Evolutionary conservation across 2,888 invertebrate genomes (phyloP).

Genomic region (Chrysotoxum bicinctum): DNA sequence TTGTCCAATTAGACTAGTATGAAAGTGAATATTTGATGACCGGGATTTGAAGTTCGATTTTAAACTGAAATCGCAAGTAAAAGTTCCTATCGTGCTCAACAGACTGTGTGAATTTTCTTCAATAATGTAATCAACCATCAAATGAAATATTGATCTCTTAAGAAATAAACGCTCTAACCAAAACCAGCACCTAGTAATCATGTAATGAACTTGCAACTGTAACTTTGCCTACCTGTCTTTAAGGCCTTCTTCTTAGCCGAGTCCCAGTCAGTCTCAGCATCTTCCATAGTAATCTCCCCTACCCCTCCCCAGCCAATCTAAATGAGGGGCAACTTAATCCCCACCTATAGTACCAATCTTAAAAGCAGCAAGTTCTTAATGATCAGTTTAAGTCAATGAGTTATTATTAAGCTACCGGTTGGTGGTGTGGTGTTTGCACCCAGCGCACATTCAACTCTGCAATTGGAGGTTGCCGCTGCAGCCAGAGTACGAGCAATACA

Average conservation of each 20-base stretch:
- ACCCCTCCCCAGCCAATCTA: slow-evolving; percentile 3
- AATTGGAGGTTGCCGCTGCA: slow-evolving; percentile 51
- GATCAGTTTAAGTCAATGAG: slow-evolving; percentile 70
- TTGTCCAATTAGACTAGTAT: too few species aligned
- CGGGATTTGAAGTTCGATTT: too few species aligned
- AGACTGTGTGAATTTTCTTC: slow-evolving; percentile 19
- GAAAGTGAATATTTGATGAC: too few species aligned
- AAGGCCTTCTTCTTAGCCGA: not conserved
- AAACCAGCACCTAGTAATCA: slow-evolving; percentile 34
- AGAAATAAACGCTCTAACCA: slow-evolving; percentile 20
- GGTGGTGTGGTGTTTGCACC: slow-evolving; percentile 37
- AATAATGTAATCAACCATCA: slow-evolving; percentile 42
- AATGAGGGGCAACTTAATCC: slow-evolving; percentile 50
- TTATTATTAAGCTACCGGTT: slow-evolving; percentile 62
- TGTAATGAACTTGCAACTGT: slow-evolving; percentile 64
- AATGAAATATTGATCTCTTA: slow-evolving; percentile 42
- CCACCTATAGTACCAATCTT: slow-evolving; percentile 21
- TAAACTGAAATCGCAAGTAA: not conserved
- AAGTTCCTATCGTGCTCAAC: not conserved
- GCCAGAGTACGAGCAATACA: too few species aligned
- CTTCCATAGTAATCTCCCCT: not conserved
- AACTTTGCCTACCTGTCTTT: slow-evolving; percentile 37
- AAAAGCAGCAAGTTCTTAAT: slow-evolving; percentile 45
- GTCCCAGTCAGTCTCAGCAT: not conserved
- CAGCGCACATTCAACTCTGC: slow-evolving; percentile 45